A percentile compares a stretch with the other conserved stretches of the same genome.
Conservation (phyloP, 2,113 vertebrate species). For the Poeciliopsis prolifica region DNA sequence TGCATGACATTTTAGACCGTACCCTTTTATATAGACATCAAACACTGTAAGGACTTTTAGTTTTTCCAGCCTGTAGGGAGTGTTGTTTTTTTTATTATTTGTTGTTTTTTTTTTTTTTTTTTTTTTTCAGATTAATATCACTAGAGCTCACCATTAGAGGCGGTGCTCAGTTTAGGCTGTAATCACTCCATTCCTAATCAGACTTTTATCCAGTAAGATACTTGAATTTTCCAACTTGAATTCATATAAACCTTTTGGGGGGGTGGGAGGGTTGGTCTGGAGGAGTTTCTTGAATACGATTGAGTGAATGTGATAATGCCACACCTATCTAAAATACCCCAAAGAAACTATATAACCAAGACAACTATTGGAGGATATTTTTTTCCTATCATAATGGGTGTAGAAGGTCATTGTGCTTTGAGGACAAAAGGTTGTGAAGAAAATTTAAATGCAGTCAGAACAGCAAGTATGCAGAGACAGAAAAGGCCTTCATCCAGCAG, state of each 20-base stretch:
- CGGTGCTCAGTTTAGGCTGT: constrained; percentile 53
- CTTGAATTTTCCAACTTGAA: constrained; percentile 75
- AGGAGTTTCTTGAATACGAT: constrained; percentile 60
- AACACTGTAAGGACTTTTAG: constrained; percentile 55
- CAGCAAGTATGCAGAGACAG: constrained; percentile 36
- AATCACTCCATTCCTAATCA: constrained; percentile 70
- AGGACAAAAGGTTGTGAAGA: constrained; percentile 24
- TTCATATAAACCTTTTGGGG: constrained; percentile 24
- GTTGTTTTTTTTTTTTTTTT: too few relatives aligned
- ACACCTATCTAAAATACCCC: constrained; percentile 54
- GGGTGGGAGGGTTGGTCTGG: constrained; percentile 54
- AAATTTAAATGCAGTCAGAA: constrained; percentile 49
- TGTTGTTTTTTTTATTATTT: constrained; percentile 1
- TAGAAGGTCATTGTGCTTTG: constrained; percentile 32
- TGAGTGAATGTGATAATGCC: constrained; percentile 73
- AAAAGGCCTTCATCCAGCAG: constrained; percentile 32
- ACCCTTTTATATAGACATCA: constrained; percentile 63
- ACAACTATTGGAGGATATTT: constrained; percentile 65
- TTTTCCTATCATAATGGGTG: constrained; percentile 29
- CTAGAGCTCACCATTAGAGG: constrained; percentile 37
- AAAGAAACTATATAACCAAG: constrained; percentile 60
- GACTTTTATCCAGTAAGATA: constrained; percentile 70
- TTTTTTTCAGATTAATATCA: constrained; percentile 43
- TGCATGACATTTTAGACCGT: constrained; percentile 72
- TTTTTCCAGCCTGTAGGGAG: constrained; percentile 48